Evolutionary conservation across 1,140 invertebrate genomes (phyloP).

Genomic region (Cataglyphis hispanica): DNA sequence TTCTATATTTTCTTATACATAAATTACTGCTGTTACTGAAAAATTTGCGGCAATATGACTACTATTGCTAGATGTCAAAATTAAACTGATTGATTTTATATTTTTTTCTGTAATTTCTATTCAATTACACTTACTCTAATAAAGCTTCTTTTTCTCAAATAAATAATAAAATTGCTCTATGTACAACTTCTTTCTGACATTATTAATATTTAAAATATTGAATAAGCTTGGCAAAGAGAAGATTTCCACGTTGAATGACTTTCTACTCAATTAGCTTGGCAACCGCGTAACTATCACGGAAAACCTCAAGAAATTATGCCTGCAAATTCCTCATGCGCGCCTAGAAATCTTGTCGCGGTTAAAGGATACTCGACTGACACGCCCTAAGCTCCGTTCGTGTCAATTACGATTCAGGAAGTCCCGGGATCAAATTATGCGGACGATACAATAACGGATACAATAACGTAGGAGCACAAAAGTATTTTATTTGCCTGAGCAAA

Average conservation of each 20-base stretch:
- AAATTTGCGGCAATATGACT: neutral
- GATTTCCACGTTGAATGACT: conserved; percentile 58
- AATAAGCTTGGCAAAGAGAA: conserved; percentile 24
- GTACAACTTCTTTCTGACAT: neutral
- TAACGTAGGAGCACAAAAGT: neutral
- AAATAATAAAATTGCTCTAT: conserved; percentile 33
- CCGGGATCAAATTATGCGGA: conserved; percentile 20
- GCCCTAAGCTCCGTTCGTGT: conserved; percentile 45
- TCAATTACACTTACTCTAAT: neutral
- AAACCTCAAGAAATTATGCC: conserved; percentile 59
- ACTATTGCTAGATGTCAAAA: neutral
- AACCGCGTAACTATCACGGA: conserved; percentile 56
- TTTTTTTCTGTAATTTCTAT: neutral
- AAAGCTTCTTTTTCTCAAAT: neutral
- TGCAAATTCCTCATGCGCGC: conserved; percentile 20
- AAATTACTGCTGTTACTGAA: neutral
- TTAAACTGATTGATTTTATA: conserved; percentile 1
- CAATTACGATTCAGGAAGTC: conserved; percentile 40
- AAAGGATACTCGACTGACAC: conserved; percentile 40
- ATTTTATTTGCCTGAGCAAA: neutral
- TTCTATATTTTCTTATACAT: neutral
- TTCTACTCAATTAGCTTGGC: conserved; percentile 69
- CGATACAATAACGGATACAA: conserved; percentile 3
- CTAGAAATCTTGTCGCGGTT: conserved; percentile 42
- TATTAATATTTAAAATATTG: conserved; percentile 22